A percentile compares a stretch with the other conserved stretches of the same genome.
Evolutionary conservation across 2,113 vertebrate genomes (phyloP).

Genomic region (Neolamprologus sp.): DNA sequence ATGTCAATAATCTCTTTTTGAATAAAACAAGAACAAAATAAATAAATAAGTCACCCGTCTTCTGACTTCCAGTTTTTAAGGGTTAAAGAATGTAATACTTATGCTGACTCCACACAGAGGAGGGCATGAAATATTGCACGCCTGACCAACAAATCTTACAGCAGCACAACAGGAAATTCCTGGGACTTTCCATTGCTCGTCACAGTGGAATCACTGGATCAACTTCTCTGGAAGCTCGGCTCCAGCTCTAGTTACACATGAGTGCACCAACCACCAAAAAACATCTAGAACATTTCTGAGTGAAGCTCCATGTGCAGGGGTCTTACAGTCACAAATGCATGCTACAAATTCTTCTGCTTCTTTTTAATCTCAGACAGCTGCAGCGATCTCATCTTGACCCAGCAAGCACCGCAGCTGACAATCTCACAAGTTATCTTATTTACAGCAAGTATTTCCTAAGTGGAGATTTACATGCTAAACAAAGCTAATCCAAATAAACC

Average conservation of each 20-base stretch:
- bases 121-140: neutral
- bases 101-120: neutral
- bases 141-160: neutral
- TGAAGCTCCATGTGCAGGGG: neutral
- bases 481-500: neutral
- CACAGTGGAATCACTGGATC: neutral
- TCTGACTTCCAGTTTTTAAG: neutral
- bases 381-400: neutral
- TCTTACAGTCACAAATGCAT: neutral
- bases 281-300: neutral
- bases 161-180: neutral
- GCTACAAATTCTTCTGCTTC: neutral
- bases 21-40: neutral
- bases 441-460: neutral
- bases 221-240: neutral
- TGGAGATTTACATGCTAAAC: neutral
- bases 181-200: neutral
- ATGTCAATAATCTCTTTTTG: neutral
- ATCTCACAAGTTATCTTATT: neutral
- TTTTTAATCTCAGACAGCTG: neutral
- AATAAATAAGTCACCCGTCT: accelerated
- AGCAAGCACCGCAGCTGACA: neutral
- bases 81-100: neutral
- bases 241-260: neutral
- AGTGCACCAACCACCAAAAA: neutral